phyloP scores from a whole-genome alignment of 1,140 invertebrate species.

The Nixonia krombeini region DNA sequence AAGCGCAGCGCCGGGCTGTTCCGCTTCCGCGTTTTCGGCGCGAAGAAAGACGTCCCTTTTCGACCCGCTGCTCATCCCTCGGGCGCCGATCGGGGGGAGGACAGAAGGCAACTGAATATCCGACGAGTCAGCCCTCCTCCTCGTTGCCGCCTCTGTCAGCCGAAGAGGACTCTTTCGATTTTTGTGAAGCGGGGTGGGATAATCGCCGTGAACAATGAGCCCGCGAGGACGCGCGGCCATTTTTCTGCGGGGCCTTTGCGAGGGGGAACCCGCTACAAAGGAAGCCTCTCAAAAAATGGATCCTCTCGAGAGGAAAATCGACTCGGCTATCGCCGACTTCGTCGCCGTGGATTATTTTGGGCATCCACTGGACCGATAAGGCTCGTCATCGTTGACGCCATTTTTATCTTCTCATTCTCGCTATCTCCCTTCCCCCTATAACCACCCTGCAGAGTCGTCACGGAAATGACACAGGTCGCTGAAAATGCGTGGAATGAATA shows the following conservation, averaged over 20 bases:
- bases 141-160: slow-evolving; percentile 13
- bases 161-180: slow-evolving; percentile 19
- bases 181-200: slow-evolving; percentile 35
- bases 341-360: slow-evolving; percentile 35
- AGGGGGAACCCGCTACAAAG: slow-evolving; percentile 26
- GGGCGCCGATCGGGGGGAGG: too few species aligned
- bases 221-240: slow-evolving; percentile 30
- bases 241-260: slow-evolving; percentile 11
- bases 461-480: too few species aligned
- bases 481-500: too few species aligned
- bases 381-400: slow-evolving; percentile 16
- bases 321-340: slow-evolving; percentile 31
- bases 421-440: slow-evolving; percentile 15
- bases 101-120: slow-evolving; percentile 24
- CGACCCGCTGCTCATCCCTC: too few species aligned
- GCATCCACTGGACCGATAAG: slow-evolving; percentile 21
- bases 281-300: slow-evolving; percentile 33
- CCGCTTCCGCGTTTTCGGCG: slow-evolving; percentile 4
- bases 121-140: slow-evolving; percentile 31
- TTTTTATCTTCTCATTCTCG: slow-evolving; percentile 5
- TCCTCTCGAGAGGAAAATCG: slow-evolving; percentile 48
- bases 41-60: slow-evolving; percentile 18
- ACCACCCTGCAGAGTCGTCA: neutral
- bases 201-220: slow-evolving; percentile 49
- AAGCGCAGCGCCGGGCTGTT: neutral